Evolutionary conservation across 2,888 invertebrate genomes (phyloP).

Genomic region (Lacanobia oleracea): DNA sequence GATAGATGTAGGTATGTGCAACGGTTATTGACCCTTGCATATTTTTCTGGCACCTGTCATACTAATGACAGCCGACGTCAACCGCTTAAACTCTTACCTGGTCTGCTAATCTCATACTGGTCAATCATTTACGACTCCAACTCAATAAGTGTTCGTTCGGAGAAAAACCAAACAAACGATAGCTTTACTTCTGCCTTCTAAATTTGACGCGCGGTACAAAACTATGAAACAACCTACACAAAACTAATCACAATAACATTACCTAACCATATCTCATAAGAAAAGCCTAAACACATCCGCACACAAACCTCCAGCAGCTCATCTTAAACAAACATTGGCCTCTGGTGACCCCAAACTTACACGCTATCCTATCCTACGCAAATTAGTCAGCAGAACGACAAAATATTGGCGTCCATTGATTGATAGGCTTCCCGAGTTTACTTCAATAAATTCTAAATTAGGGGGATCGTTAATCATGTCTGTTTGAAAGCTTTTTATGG

Average conservation of each 20-base stretch:
- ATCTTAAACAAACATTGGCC: conserved; percentile 15
- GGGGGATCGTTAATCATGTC: conserved; percentile 71
- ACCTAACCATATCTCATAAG: background rate
- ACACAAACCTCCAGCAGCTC: conserved; percentile 10
- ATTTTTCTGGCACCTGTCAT: too few species aligned
- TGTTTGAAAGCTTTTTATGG: conserved; percentile 61
- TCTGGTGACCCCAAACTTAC: conserved; percentile 1
- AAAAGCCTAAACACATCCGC: background rate
- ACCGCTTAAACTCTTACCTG: too few species aligned
- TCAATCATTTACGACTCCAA: too few species aligned
- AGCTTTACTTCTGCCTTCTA: too few species aligned
- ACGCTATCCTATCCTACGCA: conserved; percentile 6
- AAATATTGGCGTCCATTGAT: conserved; percentile 50
- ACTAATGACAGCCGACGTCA: too few species aligned
- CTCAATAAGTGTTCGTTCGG: background rate
- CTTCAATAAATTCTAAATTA: conserved; percentile 68
- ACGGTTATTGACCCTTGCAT: too few species aligned
- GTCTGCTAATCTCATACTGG: too few species aligned
- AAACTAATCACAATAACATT: background rate
- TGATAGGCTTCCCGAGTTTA: conserved; percentile 52
- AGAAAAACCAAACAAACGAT: background rate
- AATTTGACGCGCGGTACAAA: too few species aligned
- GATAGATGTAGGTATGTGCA: too few species aligned
- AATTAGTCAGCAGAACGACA: conserved; percentile 51
- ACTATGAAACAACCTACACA: too few species aligned